Evolutionary conservation across 1,140 invertebrate species (phyloP).

Genomic region (Aphaenogaster rudis): DNA sequence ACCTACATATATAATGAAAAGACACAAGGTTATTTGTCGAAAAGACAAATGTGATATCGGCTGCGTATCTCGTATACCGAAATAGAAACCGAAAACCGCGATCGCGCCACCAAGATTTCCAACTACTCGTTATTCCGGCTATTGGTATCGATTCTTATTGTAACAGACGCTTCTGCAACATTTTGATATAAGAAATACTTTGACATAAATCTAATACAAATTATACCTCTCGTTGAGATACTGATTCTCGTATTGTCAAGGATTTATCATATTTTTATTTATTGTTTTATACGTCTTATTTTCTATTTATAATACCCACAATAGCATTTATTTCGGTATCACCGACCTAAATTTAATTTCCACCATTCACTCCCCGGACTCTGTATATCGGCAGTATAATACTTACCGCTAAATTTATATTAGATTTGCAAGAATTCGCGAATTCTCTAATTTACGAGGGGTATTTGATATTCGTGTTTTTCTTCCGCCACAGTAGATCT

Average conservation of each 20-base stretch:
- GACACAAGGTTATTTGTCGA: not conserved
- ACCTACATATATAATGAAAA: not conserved
- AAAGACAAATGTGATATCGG: conserved; percentile 23
- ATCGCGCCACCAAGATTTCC: not conserved
- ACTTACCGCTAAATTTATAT: conserved; percentile 12
- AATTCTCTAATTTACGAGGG: conserved; percentile 29
- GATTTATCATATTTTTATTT: not conserved
- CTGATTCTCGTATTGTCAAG: not conserved
- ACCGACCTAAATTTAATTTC: too few relatives aligned
- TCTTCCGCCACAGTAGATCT: not conserved
- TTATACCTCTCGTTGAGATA: not conserved
- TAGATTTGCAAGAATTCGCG: not conserved
- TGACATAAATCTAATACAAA: conserved; percentile 24
- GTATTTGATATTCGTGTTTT: conserved; percentile 52
- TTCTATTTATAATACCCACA: too few relatives aligned
- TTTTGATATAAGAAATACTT: not conserved
- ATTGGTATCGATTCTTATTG: not conserved
- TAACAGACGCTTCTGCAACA: not conserved
- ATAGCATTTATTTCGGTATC: too few relatives aligned
- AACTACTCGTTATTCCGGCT: not conserved
- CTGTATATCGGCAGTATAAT: too few relatives aligned
- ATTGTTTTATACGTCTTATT: too few relatives aligned
- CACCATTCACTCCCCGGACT: too few relatives aligned
- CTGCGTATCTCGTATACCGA: not conserved
- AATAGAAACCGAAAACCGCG: not conserved